Evolutionary conservation across 2,888 invertebrate genomes (phyloP).

Genomic region (Bugula neritina): DNA sequence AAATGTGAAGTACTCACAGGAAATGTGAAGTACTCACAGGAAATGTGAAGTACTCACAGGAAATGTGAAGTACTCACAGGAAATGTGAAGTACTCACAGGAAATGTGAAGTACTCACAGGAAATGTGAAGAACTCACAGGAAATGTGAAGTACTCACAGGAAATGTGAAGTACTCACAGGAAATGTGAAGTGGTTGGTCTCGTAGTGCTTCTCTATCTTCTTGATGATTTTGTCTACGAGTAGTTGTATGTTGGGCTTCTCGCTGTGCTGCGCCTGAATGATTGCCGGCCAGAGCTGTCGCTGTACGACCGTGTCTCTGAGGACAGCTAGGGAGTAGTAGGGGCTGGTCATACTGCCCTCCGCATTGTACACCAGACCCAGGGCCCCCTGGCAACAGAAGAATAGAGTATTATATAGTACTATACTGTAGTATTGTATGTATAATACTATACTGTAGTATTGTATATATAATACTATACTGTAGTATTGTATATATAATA

Average conservation of each 20-base stretch:
- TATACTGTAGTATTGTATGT: background rate
- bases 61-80: too few relatives aligned
- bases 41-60: too few relatives aligned
- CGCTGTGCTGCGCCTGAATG: slow-evolving; percentile 71
- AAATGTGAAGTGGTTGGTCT: slow-evolving; percentile 27
- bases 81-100: too few relatives aligned
- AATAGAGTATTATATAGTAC: background rate
- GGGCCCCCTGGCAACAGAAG: slow-evolving; percentile 60
- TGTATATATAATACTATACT: too few relatives aligned
- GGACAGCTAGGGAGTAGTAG: slow-evolving; percentile 60
- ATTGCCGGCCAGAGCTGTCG: slow-evolving; percentile 72
- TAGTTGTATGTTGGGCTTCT: slow-evolving; percentile 63
- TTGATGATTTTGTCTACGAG: slow-evolving; percentile 53
- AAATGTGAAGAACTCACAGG: too few relatives aligned
- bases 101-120: too few relatives aligned
- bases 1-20: too few relatives aligned
- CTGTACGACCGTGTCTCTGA: slow-evolving; percentile 71
- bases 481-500: too few relatives aligned
- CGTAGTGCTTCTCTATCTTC: slow-evolving; percentile 45
- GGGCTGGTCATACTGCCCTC: background rate
- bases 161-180: background rate
- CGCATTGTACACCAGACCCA: slow-evolving; percentile 64
- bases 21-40: too few relatives aligned
- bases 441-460: background rate
- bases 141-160: background rate